phyloP scores from a whole-genome alignment of 2,113 vertebrate species.

The Melanostigma gelatinosum region DNA sequence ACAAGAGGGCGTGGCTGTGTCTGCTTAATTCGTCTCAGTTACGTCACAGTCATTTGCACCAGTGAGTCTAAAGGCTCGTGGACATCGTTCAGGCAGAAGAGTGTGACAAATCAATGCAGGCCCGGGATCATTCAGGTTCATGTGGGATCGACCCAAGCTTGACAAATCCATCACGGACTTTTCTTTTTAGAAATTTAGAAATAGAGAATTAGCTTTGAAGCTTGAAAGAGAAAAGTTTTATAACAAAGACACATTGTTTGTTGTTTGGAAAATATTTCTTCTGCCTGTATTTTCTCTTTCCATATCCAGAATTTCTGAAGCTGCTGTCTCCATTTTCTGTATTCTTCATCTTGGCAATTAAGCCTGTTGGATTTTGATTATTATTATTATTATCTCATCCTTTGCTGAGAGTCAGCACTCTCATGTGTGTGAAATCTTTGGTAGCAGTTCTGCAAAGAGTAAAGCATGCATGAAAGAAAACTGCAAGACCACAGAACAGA shows the following conservation, averaged over 20 bases:
- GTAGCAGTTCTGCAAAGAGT: constrained; percentile 8
- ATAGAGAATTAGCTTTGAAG: constrained; percentile 19
- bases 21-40: constrained; percentile 59
- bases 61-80: constrained; percentile 45
- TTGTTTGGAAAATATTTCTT: constrained; percentile 28
- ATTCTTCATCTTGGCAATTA: constrained; percentile 58
- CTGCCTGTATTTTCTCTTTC: constrained; percentile 33
- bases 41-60: constrained; percentile 58
- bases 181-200: constrained; percentile 25
- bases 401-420: constrained; percentile 67
- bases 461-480: not conserved
- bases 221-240: constrained; percentile 18
- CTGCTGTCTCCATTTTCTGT: constrained; percentile 35
- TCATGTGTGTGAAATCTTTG: not conserved
- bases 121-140: constrained; percentile 69
- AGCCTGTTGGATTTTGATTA: constrained; percentile 42
- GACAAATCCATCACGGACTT: constrained; percentile 61
- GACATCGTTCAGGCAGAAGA: constrained; percentile 54
- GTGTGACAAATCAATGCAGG: constrained; percentile 60
- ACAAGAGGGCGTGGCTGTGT: constrained; percentile 52
- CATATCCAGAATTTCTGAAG: constrained; percentile 23
- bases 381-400: no score
- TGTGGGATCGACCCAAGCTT: constrained; percentile 57
- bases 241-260: constrained; percentile 20
- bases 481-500: not conserved